Percentiles rank a stretch among this genome's conserved stretches.
Conservation (phyloP, 2,888 invertebrate genomes). For the Pterostichus madidus region DNA sequence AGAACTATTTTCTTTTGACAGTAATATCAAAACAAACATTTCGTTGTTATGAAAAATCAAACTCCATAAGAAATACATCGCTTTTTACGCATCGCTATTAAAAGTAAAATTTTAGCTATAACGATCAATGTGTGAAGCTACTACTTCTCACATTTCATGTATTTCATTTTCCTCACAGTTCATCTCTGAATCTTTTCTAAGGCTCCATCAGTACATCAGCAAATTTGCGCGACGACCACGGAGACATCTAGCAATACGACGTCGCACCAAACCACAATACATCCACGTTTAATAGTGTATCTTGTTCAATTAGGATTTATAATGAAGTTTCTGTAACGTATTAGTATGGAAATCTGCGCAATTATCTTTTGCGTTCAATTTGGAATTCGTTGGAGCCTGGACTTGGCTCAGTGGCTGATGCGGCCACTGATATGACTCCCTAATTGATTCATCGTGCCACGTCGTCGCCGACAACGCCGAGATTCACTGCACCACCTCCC, state of each 20-base stretch:
- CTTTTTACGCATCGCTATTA: no score
- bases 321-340: constrained; percentile 67
- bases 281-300: constrained; percentile 66
- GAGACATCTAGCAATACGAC: background rate
- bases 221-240: background rate
- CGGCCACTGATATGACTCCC: constrained; percentile 62
- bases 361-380: constrained; percentile 67
- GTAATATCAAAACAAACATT: no score
- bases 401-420: constrained; percentile 38
- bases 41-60: no score
- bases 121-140: no score
- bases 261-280: constrained; percentile 2
- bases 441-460: constrained; percentile 64
- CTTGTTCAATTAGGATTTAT: constrained; percentile 67
- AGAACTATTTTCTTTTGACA: no score
- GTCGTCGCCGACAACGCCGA: background rate
- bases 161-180: background rate
- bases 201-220: background rate
- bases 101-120: no score
- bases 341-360: constrained; percentile 67
- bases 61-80: no score
- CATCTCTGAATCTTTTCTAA: constrained; percentile 13
- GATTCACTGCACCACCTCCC: background rate
- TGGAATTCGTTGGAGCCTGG: constrained; percentile 55
- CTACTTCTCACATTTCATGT: no score